Conservation (phyloP, 2,113 vertebrate genomes). For the Phrynosoma blainvillii region DNA sequence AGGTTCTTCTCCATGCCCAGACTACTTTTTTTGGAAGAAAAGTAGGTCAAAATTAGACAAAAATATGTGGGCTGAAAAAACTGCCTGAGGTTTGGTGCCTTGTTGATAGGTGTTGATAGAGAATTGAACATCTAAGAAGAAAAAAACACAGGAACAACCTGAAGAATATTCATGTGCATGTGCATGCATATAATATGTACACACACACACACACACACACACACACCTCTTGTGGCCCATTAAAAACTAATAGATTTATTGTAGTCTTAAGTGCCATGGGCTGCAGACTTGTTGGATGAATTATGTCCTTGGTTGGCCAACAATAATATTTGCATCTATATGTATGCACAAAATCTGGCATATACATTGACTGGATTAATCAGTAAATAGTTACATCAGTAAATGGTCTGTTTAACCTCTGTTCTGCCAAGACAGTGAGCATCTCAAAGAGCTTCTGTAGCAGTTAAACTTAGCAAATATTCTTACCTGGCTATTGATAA, state of each 20-base stretch:
- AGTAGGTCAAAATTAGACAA: neutral
- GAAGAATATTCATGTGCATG: neutral
- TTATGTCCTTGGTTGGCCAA: neutral
- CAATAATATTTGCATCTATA: neutral
- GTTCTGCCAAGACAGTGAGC: neutral
- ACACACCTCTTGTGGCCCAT: neutral
- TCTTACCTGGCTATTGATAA: neutral
- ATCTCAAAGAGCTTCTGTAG: neutral
- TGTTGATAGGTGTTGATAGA: neutral
- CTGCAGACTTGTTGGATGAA: neutral
- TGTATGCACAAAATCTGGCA: neutral
- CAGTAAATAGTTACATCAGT: neutral
- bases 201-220: neutral
- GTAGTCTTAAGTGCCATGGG: neutral
- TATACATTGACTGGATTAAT: neutral
- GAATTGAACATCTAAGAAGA: neutral
- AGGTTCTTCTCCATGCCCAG: neutral
- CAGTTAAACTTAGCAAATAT: neutral
- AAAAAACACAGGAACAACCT: neutral
- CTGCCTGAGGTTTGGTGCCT: neutral
- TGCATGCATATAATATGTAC: neutral
- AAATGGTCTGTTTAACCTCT: slow-evolving; percentile 1
- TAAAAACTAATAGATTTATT: neutral
- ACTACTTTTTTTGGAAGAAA: neutral
- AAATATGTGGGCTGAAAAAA: neutral